Conservation (phyloP, 2,888 invertebrate genomes). For the Tupiocoris notatus region DNA sequence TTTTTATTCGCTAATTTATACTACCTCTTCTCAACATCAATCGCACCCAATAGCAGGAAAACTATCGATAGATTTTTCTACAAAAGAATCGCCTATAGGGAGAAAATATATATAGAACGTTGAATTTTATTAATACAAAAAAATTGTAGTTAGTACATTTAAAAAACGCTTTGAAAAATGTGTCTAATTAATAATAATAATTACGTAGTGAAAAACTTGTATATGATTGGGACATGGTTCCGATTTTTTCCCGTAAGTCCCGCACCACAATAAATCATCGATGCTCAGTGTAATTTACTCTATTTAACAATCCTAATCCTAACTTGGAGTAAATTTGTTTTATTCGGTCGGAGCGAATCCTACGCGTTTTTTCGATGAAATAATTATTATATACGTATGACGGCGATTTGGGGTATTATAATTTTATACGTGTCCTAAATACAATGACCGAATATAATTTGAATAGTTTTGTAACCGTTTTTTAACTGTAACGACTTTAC, state of each 20-base stretch:
- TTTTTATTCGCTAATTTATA: too few species aligned
- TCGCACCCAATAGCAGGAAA: background rate
- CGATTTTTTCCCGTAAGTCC: background rate
- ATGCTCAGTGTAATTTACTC: conserved; percentile 25
- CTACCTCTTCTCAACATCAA: too few species aligned
- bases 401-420: conserved; percentile 26
- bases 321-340: background rate
- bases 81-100: conserved; percentile 24
- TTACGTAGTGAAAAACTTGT: conserved; percentile 1
- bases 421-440: conserved; percentile 32
- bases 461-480: conserved; percentile 63
- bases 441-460: conserved; percentile 53
- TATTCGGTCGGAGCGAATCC: background rate
- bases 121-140: conserved; percentile 8
- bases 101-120: background rate
- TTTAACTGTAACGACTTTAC: conserved; percentile 53
- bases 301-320: background rate
- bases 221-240: background rate
- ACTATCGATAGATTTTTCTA: background rate
- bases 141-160: conserved; percentile 14
- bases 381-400: background rate
- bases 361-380: background rate
- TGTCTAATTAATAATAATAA: conserved; percentile 16
- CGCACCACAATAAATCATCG: conserved; percentile 14
- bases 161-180: conserved; percentile 28